Base-by-base conservation (phyloP, 2,113 vertebrate species). In the Siniperca chuatsi region DNA sequence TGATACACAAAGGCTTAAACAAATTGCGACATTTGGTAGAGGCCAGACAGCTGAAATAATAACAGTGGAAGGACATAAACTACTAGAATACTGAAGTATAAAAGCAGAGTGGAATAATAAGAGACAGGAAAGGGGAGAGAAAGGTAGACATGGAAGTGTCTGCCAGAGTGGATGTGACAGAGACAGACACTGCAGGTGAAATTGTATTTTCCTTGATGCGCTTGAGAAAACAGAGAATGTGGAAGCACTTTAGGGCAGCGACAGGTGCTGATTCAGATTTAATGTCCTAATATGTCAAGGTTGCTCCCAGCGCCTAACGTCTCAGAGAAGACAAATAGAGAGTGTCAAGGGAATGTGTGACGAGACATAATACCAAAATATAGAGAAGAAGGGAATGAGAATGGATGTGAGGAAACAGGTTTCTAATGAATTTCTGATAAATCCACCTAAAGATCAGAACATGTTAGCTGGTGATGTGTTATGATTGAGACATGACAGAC, bases 261-360 rank as follows among this genome's bases (percentile, higher is more conserved):
- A 90, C 83, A 87, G 88, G 89, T 87, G 75, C 88, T 91, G 91
- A 93, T 93, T 92, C 90, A 86, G 77, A 89, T 90, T 91, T 92
- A 88, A 94, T 93, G 89, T 92, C 81, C 88, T 88, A 85, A 90
- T 92, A 93, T 91, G 91, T 94, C 90, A 93, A 92, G 79, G 85
- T 81, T 72, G 77, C 85, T 87, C 75, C 55, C 35, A 33, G 86
- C 50, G n/a, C 50, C 79, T 79, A 70, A 80, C 37, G 13, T 69
- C 69, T 74, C 42, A 2, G 29, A 37, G 48, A 84, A 87, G 88
- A 89, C 69, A 89, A 85, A 94, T 79, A 13, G 68, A 87, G 83
- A 79, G 54, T 16, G 46, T 81, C 60, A 21, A 67, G 42, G 13
- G 2, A 33, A 77, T 7, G 35, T 7, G 52, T 55, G 62, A 83